Conservation (phyloP, 2,113 vertebrate species). For the Gymnobelideus leadbeateri region DNA sequence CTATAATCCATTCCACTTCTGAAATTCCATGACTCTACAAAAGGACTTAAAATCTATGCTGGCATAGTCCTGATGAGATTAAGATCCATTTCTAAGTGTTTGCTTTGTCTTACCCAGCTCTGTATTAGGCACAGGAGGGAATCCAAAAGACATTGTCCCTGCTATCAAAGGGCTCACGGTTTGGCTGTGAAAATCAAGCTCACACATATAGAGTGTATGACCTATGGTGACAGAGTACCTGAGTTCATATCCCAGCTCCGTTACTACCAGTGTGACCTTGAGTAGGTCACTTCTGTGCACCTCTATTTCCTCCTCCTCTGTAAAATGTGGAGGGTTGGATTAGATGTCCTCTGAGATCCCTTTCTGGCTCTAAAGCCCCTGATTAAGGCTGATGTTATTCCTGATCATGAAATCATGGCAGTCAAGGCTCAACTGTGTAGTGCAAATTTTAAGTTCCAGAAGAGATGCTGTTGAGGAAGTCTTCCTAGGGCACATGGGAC, state of each 20-base stretch:
- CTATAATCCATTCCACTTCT: neutral
- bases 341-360: neutral
- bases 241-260: neutral
- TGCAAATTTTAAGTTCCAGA: neutral
- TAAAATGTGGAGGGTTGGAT: neutral
- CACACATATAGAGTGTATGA: neutral
- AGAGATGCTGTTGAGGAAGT: neutral
- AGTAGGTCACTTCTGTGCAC: neutral
- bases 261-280: neutral
- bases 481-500: neutral
- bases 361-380: neutral
- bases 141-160: neutral
- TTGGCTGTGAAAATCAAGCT: neutral
- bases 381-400: neutral
- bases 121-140: no score
- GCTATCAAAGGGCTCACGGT: neutral
- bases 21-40: neutral
- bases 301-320: neutral
- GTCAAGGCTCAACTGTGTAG: neutral
- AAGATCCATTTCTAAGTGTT: neutral
- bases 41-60: neutral
- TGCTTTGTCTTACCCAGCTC: neutral
- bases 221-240: neutral
- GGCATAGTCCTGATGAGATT: neutral
- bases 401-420: neutral